These are phyloP conservation scores for Hyalella azteca DNA, from an alignment of 2,888 invertebrate genomes.

Conservation along the genomic window DNA sequence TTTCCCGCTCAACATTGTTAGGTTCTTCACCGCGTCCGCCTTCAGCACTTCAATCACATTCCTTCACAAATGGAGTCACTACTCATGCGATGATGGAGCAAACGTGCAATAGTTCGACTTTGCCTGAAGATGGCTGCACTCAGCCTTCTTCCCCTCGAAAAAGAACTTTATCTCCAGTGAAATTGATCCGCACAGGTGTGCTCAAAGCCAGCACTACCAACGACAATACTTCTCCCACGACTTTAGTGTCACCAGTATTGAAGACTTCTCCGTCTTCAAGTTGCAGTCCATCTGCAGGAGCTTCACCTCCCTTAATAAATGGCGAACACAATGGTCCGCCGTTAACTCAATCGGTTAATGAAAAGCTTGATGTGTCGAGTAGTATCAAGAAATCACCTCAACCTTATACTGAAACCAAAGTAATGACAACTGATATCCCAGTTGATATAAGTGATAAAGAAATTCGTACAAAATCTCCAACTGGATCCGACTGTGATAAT, in stretches of 20 bases:
- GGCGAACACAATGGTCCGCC: too few species aligned
- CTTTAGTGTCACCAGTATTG: background rate
- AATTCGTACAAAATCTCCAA: conserved; percentile 31
- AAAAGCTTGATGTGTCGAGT: too few species aligned
- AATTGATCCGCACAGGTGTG: background rate
- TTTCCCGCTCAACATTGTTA: background rate
- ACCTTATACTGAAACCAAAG: too few species aligned
- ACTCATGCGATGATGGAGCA: background rate
- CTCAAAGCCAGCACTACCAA: background rate
- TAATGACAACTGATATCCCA: too few species aligned
- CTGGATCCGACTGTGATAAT: conserved; percentile 28
- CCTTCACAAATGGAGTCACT: background rate
- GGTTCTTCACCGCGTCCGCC: background rate
- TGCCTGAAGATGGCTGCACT: background rate
- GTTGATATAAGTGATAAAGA: conserved; percentile 8
- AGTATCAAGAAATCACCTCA: too few species aligned
- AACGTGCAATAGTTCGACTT: background rate
- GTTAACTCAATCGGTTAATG: too few species aligned
- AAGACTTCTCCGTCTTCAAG: background rate
- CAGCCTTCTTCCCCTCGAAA: background rate
- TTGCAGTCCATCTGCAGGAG: background rate
- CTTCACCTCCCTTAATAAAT: too few species aligned
- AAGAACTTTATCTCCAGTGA: background rate
- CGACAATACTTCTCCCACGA: background rate
- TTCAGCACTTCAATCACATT: background rate